phyloP scores from a whole-genome alignment of 1,140 invertebrate genomes.

The Danaus plexippus region DNA sequence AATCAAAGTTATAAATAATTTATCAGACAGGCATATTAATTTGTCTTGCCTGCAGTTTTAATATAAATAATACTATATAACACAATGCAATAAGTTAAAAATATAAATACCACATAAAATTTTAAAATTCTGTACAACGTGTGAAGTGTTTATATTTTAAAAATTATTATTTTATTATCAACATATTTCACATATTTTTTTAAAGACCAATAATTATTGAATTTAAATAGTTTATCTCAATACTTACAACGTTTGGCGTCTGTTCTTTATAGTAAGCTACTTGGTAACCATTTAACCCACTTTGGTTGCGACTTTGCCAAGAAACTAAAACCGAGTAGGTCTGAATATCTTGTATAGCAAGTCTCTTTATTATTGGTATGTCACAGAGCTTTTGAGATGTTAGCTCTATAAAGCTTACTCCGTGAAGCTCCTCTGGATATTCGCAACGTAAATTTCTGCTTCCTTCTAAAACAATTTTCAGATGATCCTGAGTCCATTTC shows the following conservation, averaged over 20 bases:
- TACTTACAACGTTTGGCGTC: constrained; percentile 56
- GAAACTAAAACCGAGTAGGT: constrained; percentile 89
- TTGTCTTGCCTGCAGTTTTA: too few relatives aligned
- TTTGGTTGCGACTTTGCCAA: constrained; percentile 91
- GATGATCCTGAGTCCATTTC: constrained; percentile 90
- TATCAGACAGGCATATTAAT: too few relatives aligned
- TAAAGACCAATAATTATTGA: too few relatives aligned
- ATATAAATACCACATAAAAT: too few relatives aligned
- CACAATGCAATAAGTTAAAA: too few relatives aligned
- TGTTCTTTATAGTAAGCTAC: constrained; percentile 87
- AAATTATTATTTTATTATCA: too few relatives aligned
- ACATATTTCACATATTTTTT: too few relatives aligned
- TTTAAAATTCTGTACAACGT: too few relatives aligned
- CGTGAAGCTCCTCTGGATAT: constrained; percentile 82
- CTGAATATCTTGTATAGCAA: constrained; percentile 90
- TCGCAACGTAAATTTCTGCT: constrained; percentile 80
- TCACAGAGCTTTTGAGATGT: constrained; percentile 87
- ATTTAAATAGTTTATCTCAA: constrained; percentile 8
- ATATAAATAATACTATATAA: too few relatives aligned
- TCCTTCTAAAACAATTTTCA: constrained; percentile 75
- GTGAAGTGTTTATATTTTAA: too few relatives aligned
- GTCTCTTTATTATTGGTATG: constrained; percentile 82
- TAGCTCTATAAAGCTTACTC: constrained; percentile 81
- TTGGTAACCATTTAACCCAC: constrained; percentile 87
- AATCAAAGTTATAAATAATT: too few relatives aligned